These are phyloP conservation scores for Aplysina aerophoba DNA, from an alignment of 37 sponge, comb jelly and placozoan species.

Conservation along the genomic window DNA sequence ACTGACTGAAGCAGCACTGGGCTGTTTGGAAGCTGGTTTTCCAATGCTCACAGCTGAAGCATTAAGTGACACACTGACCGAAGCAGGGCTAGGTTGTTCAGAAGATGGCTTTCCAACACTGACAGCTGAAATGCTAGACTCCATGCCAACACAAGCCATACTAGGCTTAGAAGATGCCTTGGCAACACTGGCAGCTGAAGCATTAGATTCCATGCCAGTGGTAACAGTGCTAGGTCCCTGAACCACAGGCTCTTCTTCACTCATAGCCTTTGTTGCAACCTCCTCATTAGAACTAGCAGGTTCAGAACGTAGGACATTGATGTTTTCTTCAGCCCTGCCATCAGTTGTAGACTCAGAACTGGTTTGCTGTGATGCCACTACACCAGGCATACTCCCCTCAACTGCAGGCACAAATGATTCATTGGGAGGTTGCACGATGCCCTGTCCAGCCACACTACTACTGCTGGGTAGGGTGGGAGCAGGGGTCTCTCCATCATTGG, in stretches of 20 bases:
- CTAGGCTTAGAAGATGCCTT: slow-evolving; percentile 3
- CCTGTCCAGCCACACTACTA: too few relatives aligned
- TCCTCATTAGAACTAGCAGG: too few relatives aligned
- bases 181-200: background rate
- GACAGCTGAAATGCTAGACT: background rate
- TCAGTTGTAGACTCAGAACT: too few relatives aligned
- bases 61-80: background rate
- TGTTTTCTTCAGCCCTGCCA: too few relatives aligned
- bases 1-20: background rate
- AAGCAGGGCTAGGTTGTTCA: background rate
- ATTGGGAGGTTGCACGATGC: too few relatives aligned
- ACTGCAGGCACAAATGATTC: too few relatives aligned
- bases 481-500: too few relatives aligned
- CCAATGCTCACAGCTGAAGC: background rate
- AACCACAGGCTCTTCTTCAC: background rate
- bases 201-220: background rate
- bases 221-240: background rate
- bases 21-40: background rate
- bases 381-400: too few relatives aligned
- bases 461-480: too few relatives aligned
- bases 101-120: background rate
- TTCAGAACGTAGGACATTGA: too few relatives aligned
- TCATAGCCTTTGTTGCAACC: background rate
- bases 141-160: background rate
- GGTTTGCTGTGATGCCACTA: too few relatives aligned